Base-by-base conservation (phyloP, 2,113 vertebrate genomes). In the Poeciliopsis prolifica region DNA sequence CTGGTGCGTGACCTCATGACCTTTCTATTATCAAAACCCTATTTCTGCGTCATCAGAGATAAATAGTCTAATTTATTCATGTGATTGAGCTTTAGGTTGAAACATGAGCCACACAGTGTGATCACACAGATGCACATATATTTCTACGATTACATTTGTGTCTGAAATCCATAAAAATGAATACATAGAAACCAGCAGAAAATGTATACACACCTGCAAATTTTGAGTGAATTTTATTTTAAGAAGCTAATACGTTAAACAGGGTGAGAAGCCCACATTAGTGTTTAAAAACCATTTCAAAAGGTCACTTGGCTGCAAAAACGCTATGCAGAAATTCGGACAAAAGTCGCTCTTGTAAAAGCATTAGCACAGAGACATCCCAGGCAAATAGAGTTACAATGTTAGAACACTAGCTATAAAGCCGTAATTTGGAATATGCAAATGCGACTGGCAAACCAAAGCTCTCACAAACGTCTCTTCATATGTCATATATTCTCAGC, bases 321-420 rank as follows among this genome's bases (percentile, higher is more conserved):
- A 67, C 26, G 28, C 31, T 65, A 5, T 11, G 26, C 15, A 72
- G 40, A 73, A 35, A 81, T 72, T 75, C 77, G 48, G 78, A 37
- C 64, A 24, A 63, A 85, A 64, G 31, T 58, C 68, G 35, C 63
- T 33, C 74, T 65, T 70, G 28, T 81, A 74, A 69, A 60, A 42
- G 75, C 58, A 80, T 87, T 86, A 74, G 12, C 82, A 82, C 78
- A 70, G 35, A 64, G 71, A 69, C 70, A 64, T 72, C 68, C 65
- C 31, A 29, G 30, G 33, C 48, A 58, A 30, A 48, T 70, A 29
- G 74, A 31, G 44, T 31, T 60, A 30, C 61, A 60, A 60, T 17
- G 2, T 68, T 63, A 48, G 2, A 64, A 70, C 74, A 26, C 3
- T 51, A 62, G 82, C 65, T 6, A 65, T 5, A 33, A 30, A 48